Percentiles rank a stretch among this genome's conserved stretches.
Evolutionary conservation across 2,888 invertebrate genomes (phyloP).

Genomic region (Sphaeridia pumilis): DNA sequence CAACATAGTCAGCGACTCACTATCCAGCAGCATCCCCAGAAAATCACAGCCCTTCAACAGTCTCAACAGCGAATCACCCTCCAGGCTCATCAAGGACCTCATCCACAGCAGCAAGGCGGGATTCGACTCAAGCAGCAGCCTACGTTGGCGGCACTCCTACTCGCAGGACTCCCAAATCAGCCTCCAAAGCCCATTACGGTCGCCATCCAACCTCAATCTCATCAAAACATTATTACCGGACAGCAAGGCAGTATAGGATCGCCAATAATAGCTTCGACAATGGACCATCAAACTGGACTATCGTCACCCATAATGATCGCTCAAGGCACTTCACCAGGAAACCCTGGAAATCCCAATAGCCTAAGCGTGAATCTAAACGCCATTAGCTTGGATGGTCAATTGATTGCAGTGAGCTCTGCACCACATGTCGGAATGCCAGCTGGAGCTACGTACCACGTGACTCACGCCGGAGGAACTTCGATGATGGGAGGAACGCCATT

Average conservation of each 20-base stretch:
- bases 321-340: slow-evolving; percentile 1
- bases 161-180: slow-evolving; percentile 12
- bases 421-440: background rate
- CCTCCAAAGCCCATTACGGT: slow-evolving; percentile 28
- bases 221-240: slow-evolving; percentile 7
- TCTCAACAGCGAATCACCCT: slow-evolving; percentile 1
- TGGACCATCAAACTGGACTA: background rate
- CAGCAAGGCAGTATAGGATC: background rate
- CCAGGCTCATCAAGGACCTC: slow-evolving; percentile 3
- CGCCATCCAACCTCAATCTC: slow-evolving; percentile 34
- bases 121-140: slow-evolving; percentile 28
- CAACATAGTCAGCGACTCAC: slow-evolving; percentile 7
- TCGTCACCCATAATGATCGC: slow-evolving; percentile 11
- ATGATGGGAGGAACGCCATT: background rate
- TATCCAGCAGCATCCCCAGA: slow-evolving; percentile 4
- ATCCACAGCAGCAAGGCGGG: slow-evolving; percentile 10
- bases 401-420: slow-evolving; percentile 12
- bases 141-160: slow-evolving; percentile 12
- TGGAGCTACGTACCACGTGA: slow-evolving; percentile 5
- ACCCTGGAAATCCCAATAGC: slow-evolving; percentile 8
- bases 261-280: slow-evolving; percentile 1
- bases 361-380: slow-evolving; percentile 31
- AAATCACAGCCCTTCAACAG: slow-evolving; percentile 3
- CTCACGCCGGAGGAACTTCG: background rate
- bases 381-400: slow-evolving; percentile 29